Evolutionary conservation across 2,113 vertebrate species (phyloP).

Genomic region (Lipotes vexillifer): DNA sequence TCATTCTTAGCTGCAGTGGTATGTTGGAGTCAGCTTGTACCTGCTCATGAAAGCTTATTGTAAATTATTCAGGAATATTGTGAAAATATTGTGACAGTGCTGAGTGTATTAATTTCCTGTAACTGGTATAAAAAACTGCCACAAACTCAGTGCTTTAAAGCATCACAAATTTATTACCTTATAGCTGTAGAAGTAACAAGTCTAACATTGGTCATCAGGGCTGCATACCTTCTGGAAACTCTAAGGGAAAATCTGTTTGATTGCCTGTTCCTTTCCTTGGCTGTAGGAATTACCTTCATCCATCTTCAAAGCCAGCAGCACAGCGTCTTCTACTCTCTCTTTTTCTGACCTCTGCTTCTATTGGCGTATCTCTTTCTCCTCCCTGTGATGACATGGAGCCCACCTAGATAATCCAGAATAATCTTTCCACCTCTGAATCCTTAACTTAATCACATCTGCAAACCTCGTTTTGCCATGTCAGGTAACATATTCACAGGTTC

Average conservation of each 20-base stretch:
- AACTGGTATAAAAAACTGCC: neutral
- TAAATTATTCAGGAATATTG: neutral
- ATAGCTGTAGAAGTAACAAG: neutral
- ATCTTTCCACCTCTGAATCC: neutral
- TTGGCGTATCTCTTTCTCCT: neutral
- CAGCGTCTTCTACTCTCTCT: neutral
- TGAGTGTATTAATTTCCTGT: neutral
- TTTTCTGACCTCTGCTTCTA: neutral
- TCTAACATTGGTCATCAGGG: neutral
- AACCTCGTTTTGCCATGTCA: neutral
- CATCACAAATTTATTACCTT: neutral
- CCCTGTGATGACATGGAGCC: neutral
- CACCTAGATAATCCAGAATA: neutral
- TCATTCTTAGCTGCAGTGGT: neutral
- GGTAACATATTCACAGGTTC: neutral
- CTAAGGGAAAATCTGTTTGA: neutral
- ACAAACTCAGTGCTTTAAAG: neutral
- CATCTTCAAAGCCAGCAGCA: neutral
- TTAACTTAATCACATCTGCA: neutral
- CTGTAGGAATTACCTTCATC: neutral
- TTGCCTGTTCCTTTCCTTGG: neutral
- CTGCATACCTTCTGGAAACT: neutral
- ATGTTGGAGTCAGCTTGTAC: neutral
- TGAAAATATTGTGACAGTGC: neutral
- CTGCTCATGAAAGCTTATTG: neutral